phyloP scores from a whole-genome alignment of 2,113 vertebrate species.

The Grallaria varia region DNA sequence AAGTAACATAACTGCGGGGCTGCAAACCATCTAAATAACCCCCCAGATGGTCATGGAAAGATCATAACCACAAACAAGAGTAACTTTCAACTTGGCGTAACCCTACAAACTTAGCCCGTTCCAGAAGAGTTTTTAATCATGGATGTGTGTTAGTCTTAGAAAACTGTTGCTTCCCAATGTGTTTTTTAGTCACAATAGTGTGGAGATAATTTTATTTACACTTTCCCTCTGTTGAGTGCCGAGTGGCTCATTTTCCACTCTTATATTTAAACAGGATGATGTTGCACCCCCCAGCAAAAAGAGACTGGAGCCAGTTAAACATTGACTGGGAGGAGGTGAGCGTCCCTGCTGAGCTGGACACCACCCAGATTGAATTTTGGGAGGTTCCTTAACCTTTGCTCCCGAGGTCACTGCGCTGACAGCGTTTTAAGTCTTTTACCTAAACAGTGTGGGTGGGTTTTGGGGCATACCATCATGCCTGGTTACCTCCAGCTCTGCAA shows the following conservation, averaged over 20 bases:
- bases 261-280: background rate
- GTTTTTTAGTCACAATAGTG: no score
- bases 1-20: background rate
- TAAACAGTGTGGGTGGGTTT: background rate
- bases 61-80: background rate
- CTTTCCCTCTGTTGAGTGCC: background rate
- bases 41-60: background rate
- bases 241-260: background rate
- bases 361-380: conserved; percentile 11
- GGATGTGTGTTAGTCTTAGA: background rate
- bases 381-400: conserved; percentile 29
- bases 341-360: background rate
- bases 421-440: background rate
- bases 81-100: background rate
- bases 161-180: no score
- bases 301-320: background rate
- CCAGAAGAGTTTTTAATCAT: background rate
- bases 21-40: background rate
- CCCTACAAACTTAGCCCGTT: background rate
- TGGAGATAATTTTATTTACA: background rate
- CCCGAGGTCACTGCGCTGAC: background rate
- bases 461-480: background rate
- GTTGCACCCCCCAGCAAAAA: background rate
- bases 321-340: background rate
- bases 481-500: background rate